Percentiles rank a stretch among this genome's conserved stretches.
These are phyloP conservation scores for Caloenas nicobarica DNA, from an alignment of 2,113 vertebrate species.

Conservation along the genomic window DNA sequence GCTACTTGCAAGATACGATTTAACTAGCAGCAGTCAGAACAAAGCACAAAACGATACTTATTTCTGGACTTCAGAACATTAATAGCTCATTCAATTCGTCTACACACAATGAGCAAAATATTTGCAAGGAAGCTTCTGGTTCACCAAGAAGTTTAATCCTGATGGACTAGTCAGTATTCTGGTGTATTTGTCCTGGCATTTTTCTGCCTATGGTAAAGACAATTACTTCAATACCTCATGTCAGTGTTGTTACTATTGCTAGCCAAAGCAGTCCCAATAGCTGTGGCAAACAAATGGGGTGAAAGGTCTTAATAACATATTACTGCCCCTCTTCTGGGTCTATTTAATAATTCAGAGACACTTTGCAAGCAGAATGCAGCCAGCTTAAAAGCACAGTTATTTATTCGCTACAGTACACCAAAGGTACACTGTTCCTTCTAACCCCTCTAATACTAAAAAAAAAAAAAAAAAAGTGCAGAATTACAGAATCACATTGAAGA, in stretches of 20 bases:
- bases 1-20: not conserved
- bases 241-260: not conserved
- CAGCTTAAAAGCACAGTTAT: not conserved
- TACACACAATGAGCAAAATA: not conserved
- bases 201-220: not conserved
- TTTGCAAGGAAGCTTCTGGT: not conserved
- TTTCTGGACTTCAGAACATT: not conserved
- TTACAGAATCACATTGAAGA: not conserved
- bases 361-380: not conserved
- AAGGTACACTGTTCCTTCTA: not conserved
- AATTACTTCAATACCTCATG: not conserved
- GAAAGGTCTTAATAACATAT: not conserved
- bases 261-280: not conserved
- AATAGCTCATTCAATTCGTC: not conserved
- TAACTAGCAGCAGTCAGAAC: not conserved
- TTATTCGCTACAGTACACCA: not conserved
- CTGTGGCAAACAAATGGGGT: not conserved
- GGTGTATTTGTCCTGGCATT: not conserved
- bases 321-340: fast-evolving
- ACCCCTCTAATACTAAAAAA: not conserved
- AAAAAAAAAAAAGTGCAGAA: not conserved
- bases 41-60: not conserved
- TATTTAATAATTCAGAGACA: not conserved
- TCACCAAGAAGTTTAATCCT: not conserved
- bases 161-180: not conserved